A percentile compares a stretch with the other conserved stretches of the same genome.
Evolutionary conservation across 2,888 invertebrate species (phyloP).

Genomic region (Tiliacea citrago): DNA sequence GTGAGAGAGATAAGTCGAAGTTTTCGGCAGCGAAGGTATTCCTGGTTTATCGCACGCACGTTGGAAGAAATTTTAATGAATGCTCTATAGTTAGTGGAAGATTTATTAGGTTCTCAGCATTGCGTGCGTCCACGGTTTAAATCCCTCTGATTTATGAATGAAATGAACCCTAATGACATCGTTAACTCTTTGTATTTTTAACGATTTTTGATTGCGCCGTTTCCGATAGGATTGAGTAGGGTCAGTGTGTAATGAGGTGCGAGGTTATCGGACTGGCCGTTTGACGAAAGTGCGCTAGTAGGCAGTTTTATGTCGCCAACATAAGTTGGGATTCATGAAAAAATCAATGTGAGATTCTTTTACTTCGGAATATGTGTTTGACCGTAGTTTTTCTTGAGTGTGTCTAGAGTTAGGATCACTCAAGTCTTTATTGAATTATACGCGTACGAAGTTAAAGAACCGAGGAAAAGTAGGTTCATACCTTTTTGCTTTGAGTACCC

Average conservation of each 20-base stretch:
- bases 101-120: conserved; percentile 76
- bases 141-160: conserved; percentile 77
- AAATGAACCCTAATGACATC: conserved; percentile 74
- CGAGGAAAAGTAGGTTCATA: conserved; percentile 13
- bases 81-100: conserved; percentile 79
- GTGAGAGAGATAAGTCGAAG: conserved; percentile 89
- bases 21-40: conserved; percentile 84
- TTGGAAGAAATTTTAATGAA: conserved; percentile 88
- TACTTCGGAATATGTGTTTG: conserved; percentile 47
- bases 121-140: conserved; percentile 67
- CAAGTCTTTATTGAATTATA: conserved; percentile 38
- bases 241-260: conserved; percentile 62
- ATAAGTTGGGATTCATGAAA: conserved; percentile 49
- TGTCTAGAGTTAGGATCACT: conserved; percentile 19
- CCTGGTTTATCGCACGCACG: conserved; percentile 87
- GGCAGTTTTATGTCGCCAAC: conserved; percentile 48
- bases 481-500: conserved; percentile 12
- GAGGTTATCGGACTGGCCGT: conserved; percentile 51
- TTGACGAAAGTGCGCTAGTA: conserved; percentile 35
- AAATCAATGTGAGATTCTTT: conserved; percentile 37
- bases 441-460: conserved; percentile 13
- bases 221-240: conserved; percentile 59
- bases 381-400: conserved; percentile 46
- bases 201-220: conserved; percentile 69
- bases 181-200: conserved; percentile 77